Evolutionary conservation across 2,797 vertebrate genomes (phyloP), one percentile per base, ranked within the genome.

Genomic region (Steatocranus sp.): DNA sequence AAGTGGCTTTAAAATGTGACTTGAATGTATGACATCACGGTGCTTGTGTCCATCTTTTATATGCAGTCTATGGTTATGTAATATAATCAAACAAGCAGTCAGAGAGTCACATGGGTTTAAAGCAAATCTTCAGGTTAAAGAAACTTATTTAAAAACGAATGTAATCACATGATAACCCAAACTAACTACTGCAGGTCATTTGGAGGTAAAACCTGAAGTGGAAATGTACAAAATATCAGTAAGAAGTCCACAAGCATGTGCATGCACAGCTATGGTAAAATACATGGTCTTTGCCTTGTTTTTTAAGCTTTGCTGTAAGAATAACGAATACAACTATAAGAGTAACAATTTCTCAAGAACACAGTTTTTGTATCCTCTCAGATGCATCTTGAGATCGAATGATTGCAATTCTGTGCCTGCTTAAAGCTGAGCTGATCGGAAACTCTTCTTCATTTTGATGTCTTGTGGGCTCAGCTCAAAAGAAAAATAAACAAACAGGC

Each of bases 381-480:
- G 8, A 30, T 51, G 74, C 18, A 15, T 76, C 75, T 82, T 56
- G 9, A 83, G 76, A 48, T 56, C 5, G 30, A 43, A 36, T 34
- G 2, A 61, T 46, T 51, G 8, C 6, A 15, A 70, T 66, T 48
- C 27, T 30, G 36, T 48, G 43, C 36, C 17, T 11, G 4, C 50
- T 49, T 63, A 56, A 58, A 48, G 74, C 63, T 15, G 36, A 85
- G 48, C 43, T 20, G 78, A 56, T 11, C 5, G 6, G 14, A 54
- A 80, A 32, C 43, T 34, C 14, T 68, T 81, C 63, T 73, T 38
- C 50, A 51, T 43, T 73, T 85, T 46, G 41, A 63, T 46, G 78
- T 86, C 74, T 80, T 43, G 46, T 78, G 43, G 74, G 27, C 79
- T 83, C 49, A 18, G 79, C 86, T 86, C 75, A 70, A 82, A 91